Base-by-base conservation (phyloP, 2,888 invertebrate genomes). In the Drosophila aldrichi region DNA sequence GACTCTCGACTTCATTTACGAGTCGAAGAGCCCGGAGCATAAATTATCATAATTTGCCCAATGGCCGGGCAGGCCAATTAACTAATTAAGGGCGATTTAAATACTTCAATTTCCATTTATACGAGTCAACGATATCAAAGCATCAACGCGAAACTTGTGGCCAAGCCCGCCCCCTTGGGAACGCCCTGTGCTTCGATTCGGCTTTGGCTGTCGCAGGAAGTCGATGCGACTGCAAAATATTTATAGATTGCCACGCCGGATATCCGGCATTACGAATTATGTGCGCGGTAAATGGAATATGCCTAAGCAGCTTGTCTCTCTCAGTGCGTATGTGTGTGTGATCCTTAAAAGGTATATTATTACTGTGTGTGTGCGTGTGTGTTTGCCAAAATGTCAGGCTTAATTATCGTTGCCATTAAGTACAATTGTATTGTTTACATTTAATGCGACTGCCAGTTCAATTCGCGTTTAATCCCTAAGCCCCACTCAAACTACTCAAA, bases 201-300 rank as follows among this genome's bases (percentile, higher is more conserved):
- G 43, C 70, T 55, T 59, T 32, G 44, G 29, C 38, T 40, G 38
- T 48, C 60, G 54, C 72, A 44, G 72, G 64, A 71, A 71, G 60
- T 63, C n/a, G 68, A 38, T 78, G 78, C 74, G 18, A 18, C 58
- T 55, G 32, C 48, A 18, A 49, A 49, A 32, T 74, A 79, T 79
- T 79, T 71, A 79, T 78, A 73, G 82, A 59, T 70, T 66, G 64
- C 25, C n/a, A 49, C 41, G 61, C 82, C 70, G 82, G 82, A 81
- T 59, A 70, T 81, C 82, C 80, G 79, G 73, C 51, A 69, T 70
- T 73, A 62, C 79, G 70, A 79, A 75, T 75, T 79, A 81, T 8
- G 22, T 3, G 22, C 44, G 12, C 43, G 20, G 51, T 63, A 57
- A 78, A 77, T 74, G 74, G 68, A 67, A 65, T 67, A 75, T 81